Percentiles rank a stretch among this genome's conserved stretches.
Conservation (phyloP, 2,113 vertebrate genomes). For the Cygnus atratus region DNA sequence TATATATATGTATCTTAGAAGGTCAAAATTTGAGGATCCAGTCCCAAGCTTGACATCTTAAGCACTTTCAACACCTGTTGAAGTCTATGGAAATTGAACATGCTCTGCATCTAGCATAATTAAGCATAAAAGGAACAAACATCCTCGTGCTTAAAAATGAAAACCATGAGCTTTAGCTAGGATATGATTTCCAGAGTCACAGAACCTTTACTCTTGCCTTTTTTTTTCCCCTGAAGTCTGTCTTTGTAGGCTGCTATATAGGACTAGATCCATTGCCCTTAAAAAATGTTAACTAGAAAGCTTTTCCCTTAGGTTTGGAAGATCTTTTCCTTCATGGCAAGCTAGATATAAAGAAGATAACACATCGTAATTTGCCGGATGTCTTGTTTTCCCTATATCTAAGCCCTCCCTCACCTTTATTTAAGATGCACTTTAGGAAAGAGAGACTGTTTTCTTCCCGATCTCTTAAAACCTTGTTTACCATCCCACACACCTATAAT, state of each 20-base stretch:
- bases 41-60: neutral
- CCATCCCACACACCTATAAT: neutral
- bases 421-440: neutral
- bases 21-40: neutral
- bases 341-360: neutral
- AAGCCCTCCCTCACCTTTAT: neutral
- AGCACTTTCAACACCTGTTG: neutral
- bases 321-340: neutral
- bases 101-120: neutral
- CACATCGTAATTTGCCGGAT: neutral
- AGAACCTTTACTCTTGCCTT: neutral
- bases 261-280: neutral
- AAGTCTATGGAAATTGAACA: neutral
- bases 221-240: neutral
- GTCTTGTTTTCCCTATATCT: accelerated
- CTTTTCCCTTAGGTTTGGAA: neutral
- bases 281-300: neutral
- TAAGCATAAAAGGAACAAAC: neutral
- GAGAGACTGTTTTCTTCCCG: neutral
- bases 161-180: neutral
- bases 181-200: neutral
- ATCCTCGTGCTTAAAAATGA: neutral
- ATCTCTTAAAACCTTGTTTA: neutral
- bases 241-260: neutral
- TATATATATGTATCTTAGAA: neutral